phyloP scores from a whole-genome alignment of 1,140 invertebrate genomes.

The Neodiprion virginianus region DNA sequence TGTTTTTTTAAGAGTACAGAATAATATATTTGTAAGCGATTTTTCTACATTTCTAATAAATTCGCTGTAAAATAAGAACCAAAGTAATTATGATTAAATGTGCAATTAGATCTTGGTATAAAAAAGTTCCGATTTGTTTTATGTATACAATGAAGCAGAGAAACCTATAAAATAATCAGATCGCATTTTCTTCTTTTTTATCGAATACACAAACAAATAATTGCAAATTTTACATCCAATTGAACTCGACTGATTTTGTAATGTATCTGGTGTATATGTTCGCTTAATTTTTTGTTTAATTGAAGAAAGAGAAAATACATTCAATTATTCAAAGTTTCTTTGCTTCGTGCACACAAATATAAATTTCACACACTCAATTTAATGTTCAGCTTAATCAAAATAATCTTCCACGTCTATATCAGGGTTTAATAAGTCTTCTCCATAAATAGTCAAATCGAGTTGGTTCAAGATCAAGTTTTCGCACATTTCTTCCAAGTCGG shows the following conservation, averaged over 20 bases:
- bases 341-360: conserved; percentile 12
- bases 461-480: conserved; percentile 98
- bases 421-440: conserved; percentile 93
- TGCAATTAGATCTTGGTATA: not conserved
- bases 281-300: not conserved
- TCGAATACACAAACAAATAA: too few species aligned
- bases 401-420: conserved; percentile 98
- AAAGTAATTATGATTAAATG: not conserved
- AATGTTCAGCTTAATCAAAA: conserved; percentile 81
- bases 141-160: too few species aligned
- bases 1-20: not conserved
- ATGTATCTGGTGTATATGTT: too few species aligned
- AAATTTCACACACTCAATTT: conserved; percentile 1
- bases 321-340: not conserved
- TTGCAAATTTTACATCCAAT: too few species aligned
- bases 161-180: too few species aligned
- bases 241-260: too few species aligned
- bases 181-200: too few species aligned
- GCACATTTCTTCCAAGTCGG: conserved; percentile 96
- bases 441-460: conserved; percentile 86
- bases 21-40: conserved; percentile 17
- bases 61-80: not conserved
- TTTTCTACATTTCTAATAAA: conserved; percentile 22
- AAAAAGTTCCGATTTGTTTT: too few species aligned
- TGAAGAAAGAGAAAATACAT: not conserved